Conservation (phyloP, 2,888 invertebrate species). For the Drosophila macrothrix region DNA sequence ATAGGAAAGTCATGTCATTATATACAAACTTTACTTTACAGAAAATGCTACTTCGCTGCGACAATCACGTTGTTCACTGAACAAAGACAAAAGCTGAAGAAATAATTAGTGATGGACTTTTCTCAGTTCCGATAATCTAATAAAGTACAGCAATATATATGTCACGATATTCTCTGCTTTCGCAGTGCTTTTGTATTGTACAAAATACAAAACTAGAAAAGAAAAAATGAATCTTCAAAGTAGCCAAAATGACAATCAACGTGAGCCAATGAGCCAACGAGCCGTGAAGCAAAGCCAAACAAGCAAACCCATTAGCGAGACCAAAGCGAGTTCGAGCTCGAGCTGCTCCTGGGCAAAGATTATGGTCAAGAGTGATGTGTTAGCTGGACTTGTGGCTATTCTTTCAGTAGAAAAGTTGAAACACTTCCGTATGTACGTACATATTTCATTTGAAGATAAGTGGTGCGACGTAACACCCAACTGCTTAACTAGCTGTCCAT, state of each 20-base stretch:
- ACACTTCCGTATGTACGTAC: neutral
- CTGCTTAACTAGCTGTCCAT: constrained; percentile 8
- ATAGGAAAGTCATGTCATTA: neutral
- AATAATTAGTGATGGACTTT: neutral
- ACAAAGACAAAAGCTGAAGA: neutral
- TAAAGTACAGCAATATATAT: neutral
- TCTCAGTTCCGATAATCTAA: neutral
- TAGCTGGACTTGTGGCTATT: constrained; percentile 48
- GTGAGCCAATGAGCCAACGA: constrained; percentile 54
- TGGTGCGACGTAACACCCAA: constrained; percentile 20
- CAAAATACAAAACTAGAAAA: constrained; percentile 3
- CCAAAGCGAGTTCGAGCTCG: constrained; percentile 7
- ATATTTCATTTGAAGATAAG: constrained; percentile 17
- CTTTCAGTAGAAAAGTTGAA: constrained; percentile 36
- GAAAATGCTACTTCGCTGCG: neutral
- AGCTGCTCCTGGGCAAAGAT: constrained; percentile 31
- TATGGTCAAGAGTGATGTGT: constrained; percentile 53
- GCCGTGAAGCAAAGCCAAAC: constrained; percentile 50
- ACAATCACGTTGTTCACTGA: neutral
- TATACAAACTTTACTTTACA: neutral
- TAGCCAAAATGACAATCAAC: constrained; percentile 32
- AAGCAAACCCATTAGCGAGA: constrained; percentile 57
- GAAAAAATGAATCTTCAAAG: constrained; percentile 40
- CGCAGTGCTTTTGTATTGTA: neutral
- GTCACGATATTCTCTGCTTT: neutral